Evolutionary conservation across 2,888 invertebrate genomes (phyloP), one percentile per base, ranked within the genome.

Genomic region (Eupithecia vulgata): DNA sequence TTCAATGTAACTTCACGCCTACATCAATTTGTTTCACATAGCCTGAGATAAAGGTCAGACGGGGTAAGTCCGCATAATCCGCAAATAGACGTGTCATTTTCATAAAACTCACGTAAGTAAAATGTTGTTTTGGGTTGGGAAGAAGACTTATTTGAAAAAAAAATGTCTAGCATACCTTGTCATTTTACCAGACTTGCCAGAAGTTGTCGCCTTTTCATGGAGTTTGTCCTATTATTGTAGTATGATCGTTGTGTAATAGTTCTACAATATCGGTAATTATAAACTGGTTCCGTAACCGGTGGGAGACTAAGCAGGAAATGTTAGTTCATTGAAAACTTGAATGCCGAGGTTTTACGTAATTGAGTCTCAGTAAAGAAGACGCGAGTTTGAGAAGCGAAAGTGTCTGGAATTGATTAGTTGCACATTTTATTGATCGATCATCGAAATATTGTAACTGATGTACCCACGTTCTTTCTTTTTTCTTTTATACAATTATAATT

Each of bases 281-380:
- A 70, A 72, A 76, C 67, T 65, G 61, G 70, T 74, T 77, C 61
- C 65, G 72, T 70, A 74, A 76, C 69, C 37, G 34, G 48, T 21
- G 21, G 48, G 48, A 52, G 21, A 59, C 65, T 34, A 67, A 77
- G 42, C 78, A 79, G 79, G 78, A 80, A 80, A 78, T 76, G 72
- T 74, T 71, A 59, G 74, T 73, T 74, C 42, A 61, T 75, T 61
- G 71, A 76, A 76, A 69, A 68, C 59, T 42, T 76, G 65, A 65
- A 65, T 40, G 65, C 10, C 65, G 65, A 65, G 65, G 40, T 40
- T 65, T 64, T 65, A 65, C 40, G 65, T 40, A 65, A 65, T 35
- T 40, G 15, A 61, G 13, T 64, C 62, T 42, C 65, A 40, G 40
- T 25, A 61, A 34, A 34, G 59, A 64, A 64, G 65, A 65, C 64